Evolutionary conservation across 2,113 vertebrate species (phyloP), one percentile per base, ranked within the genome.

Genomic region (Cyprinodon brontotheroides): DNA sequence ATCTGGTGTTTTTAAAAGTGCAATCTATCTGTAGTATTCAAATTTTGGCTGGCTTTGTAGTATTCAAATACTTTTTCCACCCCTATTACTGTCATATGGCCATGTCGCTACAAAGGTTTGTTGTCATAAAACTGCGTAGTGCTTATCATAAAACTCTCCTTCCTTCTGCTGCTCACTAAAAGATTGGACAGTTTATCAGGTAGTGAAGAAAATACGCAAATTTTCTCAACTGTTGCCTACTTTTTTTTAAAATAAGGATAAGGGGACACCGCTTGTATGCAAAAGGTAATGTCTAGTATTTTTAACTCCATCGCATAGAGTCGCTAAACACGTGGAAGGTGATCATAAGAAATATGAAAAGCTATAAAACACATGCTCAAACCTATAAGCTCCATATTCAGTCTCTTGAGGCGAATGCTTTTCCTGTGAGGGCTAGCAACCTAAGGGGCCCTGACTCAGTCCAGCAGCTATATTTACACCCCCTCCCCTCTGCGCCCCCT

Each of bases 381-480:
- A 9, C 74, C 48, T 70, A 73, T 75, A 79, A 90, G 65, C 74
- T 68, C 6, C 61, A 36, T 59, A 36, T 77, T 74, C 7, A 72
- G 76, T 91, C 90, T 90, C 85, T 66, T 80, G 84, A 85, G 85
- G 63, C 71, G 17, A 41, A 75, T 72, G 80, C 66, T 68, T 89
- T 90, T 89, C 85, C 82, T 87, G 77, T 87, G 82, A 80, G 81
- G 65, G 74, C 72, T 43, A 79, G 70, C 65, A 68, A 80, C 70
- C 68, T 67, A 76, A 66, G 80, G 89, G 92, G 86, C 89, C 86
- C 70, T 53, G 53, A 87, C 79, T 85, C 69, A 82, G 75, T 83
- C 86, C 84, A 68, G 83, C 76, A 80, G 74, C 83, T 93, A 91
- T 89, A 93, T 91, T 92, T 93, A 89, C 79, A 80, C 66, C 72